Percentiles rank a stretch among this genome's conserved stretches.
These are phyloP conservation scores for Tethea ocularis DNA, from an alignment of 2,888 invertebrate species.

Conservation along the genomic window DNA sequence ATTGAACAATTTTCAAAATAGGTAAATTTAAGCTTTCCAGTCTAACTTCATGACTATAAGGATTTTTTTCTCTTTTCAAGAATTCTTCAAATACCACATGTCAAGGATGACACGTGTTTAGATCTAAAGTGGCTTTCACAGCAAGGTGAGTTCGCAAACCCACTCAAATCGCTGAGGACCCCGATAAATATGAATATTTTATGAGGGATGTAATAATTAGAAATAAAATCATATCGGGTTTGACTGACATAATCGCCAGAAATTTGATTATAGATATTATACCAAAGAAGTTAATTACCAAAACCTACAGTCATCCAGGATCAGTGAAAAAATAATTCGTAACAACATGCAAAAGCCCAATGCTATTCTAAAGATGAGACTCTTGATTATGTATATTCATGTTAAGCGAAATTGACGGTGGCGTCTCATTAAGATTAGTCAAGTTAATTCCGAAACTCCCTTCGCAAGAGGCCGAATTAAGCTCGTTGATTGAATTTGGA, in stretches of 20 bases:
- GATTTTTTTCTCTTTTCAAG: neutral
- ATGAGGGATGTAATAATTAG: neutral
- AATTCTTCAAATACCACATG: neutral
- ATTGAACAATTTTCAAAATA: too few species aligned
- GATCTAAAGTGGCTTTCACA: neutral
- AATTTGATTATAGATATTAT: neutral
- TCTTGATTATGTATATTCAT: slow-evolving; percentile 18
- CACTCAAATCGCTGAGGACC: neutral
- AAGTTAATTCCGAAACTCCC: slow-evolving; percentile 26
- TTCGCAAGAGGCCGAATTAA: slow-evolving; percentile 25
- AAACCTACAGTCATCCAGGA: too few species aligned
- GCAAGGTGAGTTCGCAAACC: too few species aligned
- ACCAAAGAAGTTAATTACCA: too few species aligned
- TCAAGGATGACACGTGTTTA: neutral
- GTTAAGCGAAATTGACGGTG: slow-evolving; percentile 18
- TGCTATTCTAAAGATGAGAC: neutral
- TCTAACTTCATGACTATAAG: too few species aligned
- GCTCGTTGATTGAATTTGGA: slow-evolving; percentile 45
- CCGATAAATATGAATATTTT: neutral
- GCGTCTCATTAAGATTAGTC: slow-evolving; percentile 30
- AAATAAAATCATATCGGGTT: neutral
- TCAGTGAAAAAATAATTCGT: too few species aligned
- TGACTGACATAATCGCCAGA: neutral
- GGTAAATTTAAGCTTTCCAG: neutral
- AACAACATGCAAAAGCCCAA: neutral